Evolutionary conservation across 1,140 invertebrate species (phyloP).

Genomic region (Panagrolaimus sp.): DNA sequence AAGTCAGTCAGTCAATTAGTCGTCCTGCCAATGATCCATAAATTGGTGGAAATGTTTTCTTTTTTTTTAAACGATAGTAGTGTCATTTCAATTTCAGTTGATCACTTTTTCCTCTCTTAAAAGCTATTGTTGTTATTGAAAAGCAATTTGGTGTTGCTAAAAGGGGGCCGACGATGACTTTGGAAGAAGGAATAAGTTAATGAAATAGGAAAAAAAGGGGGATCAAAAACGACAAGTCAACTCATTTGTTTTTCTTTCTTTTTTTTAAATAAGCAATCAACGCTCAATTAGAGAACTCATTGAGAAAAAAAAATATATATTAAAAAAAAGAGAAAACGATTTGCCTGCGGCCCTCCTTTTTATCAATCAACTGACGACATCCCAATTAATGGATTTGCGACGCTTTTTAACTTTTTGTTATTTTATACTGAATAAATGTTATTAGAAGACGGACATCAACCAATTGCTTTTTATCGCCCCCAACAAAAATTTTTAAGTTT

Average conservation of each 20-base stretch:
- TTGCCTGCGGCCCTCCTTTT: conserved; percentile 4
- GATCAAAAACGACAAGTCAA: background rate
- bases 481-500: no score
- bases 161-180: no score
- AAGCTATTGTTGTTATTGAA: no score
- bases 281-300: conserved; percentile 2
- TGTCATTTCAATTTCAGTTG: background rate
- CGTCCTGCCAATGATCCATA: background rate
- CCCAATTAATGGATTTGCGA: conserved; percentile 7
- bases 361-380: conserved; percentile 11
- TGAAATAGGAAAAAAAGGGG: no score
- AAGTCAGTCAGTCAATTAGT: conserved; percentile 1
- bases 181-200: no score
- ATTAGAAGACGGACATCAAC: no score
- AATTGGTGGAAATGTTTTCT: conserved; percentile 11
- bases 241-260: conserved; percentile 6
- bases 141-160: no score
- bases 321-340: background rate
- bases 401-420: background rate
- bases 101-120: no score
- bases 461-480: no score
- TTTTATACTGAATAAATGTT: no score
- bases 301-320: background rate
- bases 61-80: background rate
- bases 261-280: conserved; percentile 1